Evolutionary conservation across 1,140 invertebrate species (phyloP).

Genomic region (Leucophenga varia): DNA sequence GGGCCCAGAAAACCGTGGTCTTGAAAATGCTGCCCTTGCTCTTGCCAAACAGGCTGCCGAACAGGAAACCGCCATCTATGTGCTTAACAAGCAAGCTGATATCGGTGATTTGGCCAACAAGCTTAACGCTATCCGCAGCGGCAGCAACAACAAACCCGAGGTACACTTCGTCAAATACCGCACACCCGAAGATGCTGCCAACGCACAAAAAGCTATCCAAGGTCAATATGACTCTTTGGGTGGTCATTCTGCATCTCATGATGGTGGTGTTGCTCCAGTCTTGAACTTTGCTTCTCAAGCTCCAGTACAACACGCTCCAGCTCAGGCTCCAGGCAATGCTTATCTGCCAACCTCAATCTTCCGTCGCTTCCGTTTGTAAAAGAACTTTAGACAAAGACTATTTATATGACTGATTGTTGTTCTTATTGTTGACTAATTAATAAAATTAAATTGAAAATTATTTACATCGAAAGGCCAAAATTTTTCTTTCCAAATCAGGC

Average conservation of each 20-base stretch:
- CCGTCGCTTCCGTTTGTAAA: constrained; percentile 41
- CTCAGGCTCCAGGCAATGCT: constrained; percentile 33
- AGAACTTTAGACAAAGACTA: no score
- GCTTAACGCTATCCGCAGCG: no score
- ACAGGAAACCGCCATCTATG: no score
- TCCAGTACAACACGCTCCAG: constrained; percentile 22
- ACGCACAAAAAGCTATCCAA: constrained; percentile 42
- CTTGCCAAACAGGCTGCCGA: no score
- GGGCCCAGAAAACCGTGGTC: constrained; percentile 38
- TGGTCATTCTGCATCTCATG: constrained; percentile 26
- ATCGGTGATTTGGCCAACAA: constrained; percentile 31
- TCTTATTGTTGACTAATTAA: no score
- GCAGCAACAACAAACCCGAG: no score
- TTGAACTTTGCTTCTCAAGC: constrained; percentile 43
- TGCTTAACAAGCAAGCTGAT: no score
- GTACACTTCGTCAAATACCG: constrained; percentile 37
- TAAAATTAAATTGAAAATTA: no score
- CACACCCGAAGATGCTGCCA: constrained; percentile 41
- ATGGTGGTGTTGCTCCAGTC: constrained; percentile 39
- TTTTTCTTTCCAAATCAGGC: no score
- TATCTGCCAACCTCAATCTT: constrained; percentile 46
- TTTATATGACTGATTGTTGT: no score
- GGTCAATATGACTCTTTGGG: constrained; percentile 37
- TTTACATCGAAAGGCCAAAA: no score
- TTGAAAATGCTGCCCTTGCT: no score